Base-by-base conservation (phyloP, 2,113 vertebrate genomes). In the Peucedramus taeniatus region DNA sequence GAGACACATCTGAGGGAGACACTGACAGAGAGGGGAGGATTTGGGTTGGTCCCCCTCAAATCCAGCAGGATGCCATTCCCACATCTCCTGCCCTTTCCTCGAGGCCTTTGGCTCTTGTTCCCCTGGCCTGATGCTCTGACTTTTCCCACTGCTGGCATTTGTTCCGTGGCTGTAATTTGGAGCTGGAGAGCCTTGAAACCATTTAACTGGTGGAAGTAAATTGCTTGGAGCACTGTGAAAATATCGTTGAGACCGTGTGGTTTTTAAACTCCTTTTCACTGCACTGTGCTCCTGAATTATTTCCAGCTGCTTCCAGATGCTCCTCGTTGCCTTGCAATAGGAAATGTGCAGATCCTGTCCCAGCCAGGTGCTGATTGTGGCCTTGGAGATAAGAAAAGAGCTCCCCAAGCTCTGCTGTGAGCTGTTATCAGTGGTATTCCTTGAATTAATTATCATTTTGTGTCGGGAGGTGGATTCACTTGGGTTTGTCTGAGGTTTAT, bases 281-380 rank as follows among this genome's bases (percentile, higher is more conserved):
- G 97, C 97, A 94, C 97, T 97, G 95, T 96, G 97, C 98, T 98
- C 97, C 97, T 96, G 98, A 99, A 99, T 99, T 98, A 98, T 98
- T 99, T 99, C 99, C 99, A 99, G 98, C 99, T 99, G 98, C 97
- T 98, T 96, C 97, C 95, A 97, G 98, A 97, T 94, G 94, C 98
- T 98, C 97, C 98, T 90, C 96, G 72, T 84, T 96, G 98, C 98
- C 31, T 94, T 91, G 80, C 75, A 71, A 50, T 71, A 64, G 89
- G 87, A 95, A 95, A 78, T 65, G 78, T 87, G 85, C 89, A 54
- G 45, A 44, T 68, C 74, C 61, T 89, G 93, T 93, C 94, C 93
- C 69, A 22, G 80, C 83, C 86, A 93, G 94, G 87, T 80, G 92
- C 90, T 56, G 78, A 15, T 13, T 47, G n/a, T 23, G 27, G 42